Percentiles rank a stretch among this genome's conserved stretches.
phyloP scores from a whole-genome alignment of 2,797 vertebrate genomes.

The Apogon hyalosoma region DNA sequence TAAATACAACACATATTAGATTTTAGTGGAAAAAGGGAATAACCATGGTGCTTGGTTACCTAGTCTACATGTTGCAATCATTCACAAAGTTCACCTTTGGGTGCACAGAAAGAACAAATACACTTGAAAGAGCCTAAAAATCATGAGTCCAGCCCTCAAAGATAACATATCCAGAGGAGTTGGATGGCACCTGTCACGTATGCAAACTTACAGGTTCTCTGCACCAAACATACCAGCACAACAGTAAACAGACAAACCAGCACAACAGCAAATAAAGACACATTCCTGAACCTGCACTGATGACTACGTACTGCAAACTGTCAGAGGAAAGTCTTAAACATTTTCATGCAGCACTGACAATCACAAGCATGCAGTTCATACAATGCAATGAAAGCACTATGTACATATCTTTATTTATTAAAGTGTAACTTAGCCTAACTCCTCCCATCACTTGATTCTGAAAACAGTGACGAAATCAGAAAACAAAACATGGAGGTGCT shows the following conservation, averaged over 20 bases:
- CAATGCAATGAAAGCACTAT: neutral
- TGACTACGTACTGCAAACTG: conserved; percentile 2
- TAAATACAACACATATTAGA: neutral
- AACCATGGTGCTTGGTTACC: conserved; percentile 23
- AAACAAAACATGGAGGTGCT: too few species aligned
- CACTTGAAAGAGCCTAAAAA: conserved; percentile 35
- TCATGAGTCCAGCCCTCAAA: conserved; percentile 42
- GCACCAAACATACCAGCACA: conserved; percentile 45
- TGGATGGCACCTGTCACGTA: conserved; percentile 63
- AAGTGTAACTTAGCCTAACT: too few species aligned
- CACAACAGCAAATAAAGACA: conserved; percentile 48
- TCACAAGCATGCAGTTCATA: conserved; percentile 5
- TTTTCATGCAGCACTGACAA: neutral
- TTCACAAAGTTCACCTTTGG: conserved; percentile 70
- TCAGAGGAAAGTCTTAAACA: conserved; percentile 1
- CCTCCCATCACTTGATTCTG: too few species aligned
- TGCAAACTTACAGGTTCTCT: conserved; percentile 60
- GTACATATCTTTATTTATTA: too few species aligned
- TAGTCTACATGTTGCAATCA: conserved; percentile 55
- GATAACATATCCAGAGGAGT: conserved; percentile 63
- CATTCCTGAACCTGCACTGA: conserved; percentile 31
- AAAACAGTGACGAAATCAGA: too few species aligned
- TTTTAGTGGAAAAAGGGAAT: neutral
- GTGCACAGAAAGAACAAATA: conserved; percentile 65
- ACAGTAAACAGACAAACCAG: conserved; percentile 38